These are phyloP conservation scores for Peromyscus leucopus DNA, from an alignment of 2,113 vertebrate species.

Conservation along the genomic window DNA sequence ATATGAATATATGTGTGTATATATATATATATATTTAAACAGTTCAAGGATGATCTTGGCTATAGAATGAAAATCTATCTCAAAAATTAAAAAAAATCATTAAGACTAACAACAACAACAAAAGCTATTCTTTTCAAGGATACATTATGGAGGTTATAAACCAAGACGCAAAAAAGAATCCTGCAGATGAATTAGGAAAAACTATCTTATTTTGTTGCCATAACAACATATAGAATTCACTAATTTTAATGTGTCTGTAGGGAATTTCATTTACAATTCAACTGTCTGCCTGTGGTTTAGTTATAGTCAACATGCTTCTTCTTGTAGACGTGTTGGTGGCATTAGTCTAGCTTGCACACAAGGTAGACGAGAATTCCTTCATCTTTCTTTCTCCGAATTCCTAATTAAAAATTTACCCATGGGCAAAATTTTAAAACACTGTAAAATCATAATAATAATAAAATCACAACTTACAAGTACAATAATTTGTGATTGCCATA, in stretches of 20 bases:
- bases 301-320: slow-evolving; percentile 33
- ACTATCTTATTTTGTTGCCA: slow-evolving; percentile 45
- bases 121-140: background rate
- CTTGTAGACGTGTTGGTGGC: background rate
- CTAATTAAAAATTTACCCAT: slow-evolving; percentile 79
- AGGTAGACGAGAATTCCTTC: slow-evolving; percentile 53
- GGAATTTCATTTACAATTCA: slow-evolving; percentile 54
- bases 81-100: background rate
- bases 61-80: background rate
- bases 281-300: slow-evolving; percentile 56
- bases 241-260: background rate
- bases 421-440: slow-evolving; percentile 76
- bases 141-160: slow-evolving; percentile 4
- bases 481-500: slow-evolving; percentile 50
- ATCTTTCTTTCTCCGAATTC: slow-evolving; percentile 53
- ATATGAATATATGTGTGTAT: too few species aligned
- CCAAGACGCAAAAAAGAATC: background rate
- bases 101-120: background rate
- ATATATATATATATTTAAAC: background rate
- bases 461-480: slow-evolving; percentile 66
- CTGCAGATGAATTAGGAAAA: slow-evolving; percentile 7
- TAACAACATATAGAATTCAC: slow-evolving; percentile 49
- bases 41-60: background rate
- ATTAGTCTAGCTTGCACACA: slow-evolving; percentile 5
- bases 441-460: slow-evolving; percentile 68